Percentiles rank a stretch among this genome's conserved stretches.
These are phyloP conservation scores for Halichondria panicea DNA, from an alignment of 37 sponge, comb jelly and placozoan species.

Conservation along the genomic window DNA sequence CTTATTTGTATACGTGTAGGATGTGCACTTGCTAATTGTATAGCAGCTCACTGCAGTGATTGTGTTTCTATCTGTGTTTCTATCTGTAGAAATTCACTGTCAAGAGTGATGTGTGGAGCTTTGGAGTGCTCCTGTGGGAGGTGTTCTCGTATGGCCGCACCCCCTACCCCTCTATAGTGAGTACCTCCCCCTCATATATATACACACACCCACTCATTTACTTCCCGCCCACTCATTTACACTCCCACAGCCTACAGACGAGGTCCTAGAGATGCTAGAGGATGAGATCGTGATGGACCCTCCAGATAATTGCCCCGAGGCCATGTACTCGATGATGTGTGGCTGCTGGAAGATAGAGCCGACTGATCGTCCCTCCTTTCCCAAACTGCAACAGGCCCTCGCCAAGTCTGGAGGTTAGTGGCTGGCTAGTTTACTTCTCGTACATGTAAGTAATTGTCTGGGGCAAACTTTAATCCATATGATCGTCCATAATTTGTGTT, in stretches of 20 bases:
- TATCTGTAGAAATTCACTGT: slow-evolving; percentile 68
- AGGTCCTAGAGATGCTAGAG: slow-evolving; percentile 75
- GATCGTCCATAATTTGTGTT: too few species aligned
- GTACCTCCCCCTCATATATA: slow-evolving; percentile 4
- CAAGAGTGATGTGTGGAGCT: slow-evolving; percentile 93
- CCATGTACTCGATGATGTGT: slow-evolving; percentile 74
- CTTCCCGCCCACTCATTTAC: background rate
- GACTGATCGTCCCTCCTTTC: slow-evolving; percentile 65
- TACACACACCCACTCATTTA: background rate
- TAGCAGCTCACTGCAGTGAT: background rate
- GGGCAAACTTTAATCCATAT: too few species aligned
- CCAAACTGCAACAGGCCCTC: slow-evolving; percentile 35
- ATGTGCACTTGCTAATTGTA: too few species aligned
- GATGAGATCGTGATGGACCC: slow-evolving; percentile 86
- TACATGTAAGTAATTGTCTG: too few species aligned
- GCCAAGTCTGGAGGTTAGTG: slow-evolving; percentile 19
- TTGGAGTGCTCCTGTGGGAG: slow-evolving; percentile 89
- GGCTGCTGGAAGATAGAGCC: slow-evolving; percentile 83
- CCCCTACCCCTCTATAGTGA: slow-evolving; percentile 89
- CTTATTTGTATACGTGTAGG: background rate
- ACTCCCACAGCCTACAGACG: slow-evolving; percentile 56
- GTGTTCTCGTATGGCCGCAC: slow-evolving; percentile 83
- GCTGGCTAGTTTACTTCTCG: too few species aligned
- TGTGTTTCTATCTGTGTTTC: background rate
- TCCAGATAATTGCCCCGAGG: slow-evolving; percentile 78